Percentiles rank a stretch among this genome's conserved stretches.
Conservation (phyloP, 2,113 vertebrate species). For the Ceyx cyanopectus region DNA sequence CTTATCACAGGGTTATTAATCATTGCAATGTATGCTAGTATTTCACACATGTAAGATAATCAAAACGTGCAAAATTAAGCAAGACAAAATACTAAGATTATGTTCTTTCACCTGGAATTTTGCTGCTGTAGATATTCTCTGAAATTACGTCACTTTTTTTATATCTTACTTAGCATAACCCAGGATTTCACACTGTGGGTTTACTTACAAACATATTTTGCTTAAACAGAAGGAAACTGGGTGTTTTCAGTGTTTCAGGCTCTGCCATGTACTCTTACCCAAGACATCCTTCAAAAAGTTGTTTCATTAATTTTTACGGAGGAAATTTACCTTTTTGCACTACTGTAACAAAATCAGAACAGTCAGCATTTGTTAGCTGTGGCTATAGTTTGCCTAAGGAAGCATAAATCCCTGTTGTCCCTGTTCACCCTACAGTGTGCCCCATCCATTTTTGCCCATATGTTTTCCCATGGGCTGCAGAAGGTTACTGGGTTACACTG, state of each 20-base stretch:
- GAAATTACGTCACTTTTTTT: neutral
- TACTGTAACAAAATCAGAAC: neutral
- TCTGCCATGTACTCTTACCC: neutral
- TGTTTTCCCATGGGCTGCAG: neutral
- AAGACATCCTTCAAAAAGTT: neutral
- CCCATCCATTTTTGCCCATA: neutral
- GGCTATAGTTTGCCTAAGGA: neutral
- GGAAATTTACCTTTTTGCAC: neutral
- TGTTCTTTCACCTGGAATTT: neutral
- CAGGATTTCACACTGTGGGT: neutral
- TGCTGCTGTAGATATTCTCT: neutral
- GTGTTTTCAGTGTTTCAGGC: neutral
- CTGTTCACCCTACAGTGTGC: neutral
- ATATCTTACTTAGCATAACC: neutral
- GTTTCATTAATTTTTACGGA: neutral
- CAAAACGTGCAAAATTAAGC: neutral
- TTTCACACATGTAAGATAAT: constrained; percentile 45
- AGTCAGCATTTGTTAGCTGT: neutral
- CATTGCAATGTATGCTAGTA: neutral
- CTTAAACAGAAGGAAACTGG: neutral
- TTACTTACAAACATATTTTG: neutral
- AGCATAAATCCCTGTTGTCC: neutral
- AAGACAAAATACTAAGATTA: neutral
- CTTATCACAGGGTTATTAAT: constrained; percentile 63
- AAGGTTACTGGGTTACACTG: neutral